Evolutionary conservation across 2,888 invertebrate species (phyloP).

Genomic region (Macrophya alboannulata): DNA sequence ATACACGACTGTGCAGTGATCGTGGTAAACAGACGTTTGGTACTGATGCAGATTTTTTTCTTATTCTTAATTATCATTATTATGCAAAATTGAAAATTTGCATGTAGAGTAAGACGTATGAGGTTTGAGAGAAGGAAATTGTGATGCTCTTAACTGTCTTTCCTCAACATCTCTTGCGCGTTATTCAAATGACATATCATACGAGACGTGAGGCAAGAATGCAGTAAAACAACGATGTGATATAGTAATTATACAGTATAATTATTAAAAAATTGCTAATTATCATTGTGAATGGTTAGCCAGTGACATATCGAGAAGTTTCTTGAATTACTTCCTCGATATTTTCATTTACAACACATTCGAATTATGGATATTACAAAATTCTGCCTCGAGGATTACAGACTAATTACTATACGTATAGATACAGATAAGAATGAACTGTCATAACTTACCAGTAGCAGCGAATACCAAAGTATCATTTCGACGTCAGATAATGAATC

Average conservation of each 20-base stretch:
- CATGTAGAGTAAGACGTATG: neutral
- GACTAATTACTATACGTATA: neutral
- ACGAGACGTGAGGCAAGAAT: conserved; percentile 23
- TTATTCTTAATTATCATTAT: neutral
- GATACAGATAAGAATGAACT: neutral
- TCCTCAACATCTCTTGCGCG: neutral
- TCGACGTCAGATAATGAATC: neutral
- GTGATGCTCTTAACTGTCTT: neutral
- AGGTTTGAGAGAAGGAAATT: neutral
- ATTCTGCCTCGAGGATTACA: neutral
- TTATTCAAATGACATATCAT: conserved; percentile 9
- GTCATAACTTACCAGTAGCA: conserved; percentile 37
- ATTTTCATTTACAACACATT: neutral
- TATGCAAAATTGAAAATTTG: neutral
- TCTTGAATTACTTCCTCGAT: neutral
- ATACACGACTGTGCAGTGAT: neutral
- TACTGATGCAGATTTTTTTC: neutral
- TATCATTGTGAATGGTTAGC: neutral
- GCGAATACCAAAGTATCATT: conserved; percentile 33
- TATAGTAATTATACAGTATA: conserved; percentile 22
- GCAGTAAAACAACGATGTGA: conserved; percentile 8
- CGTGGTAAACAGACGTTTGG: neutral
- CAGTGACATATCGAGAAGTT: neutral
- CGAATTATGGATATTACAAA: neutral
- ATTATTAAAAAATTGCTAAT: conserved; percentile 30